Base-by-base conservation (phyloP, 2,113 vertebrate species). In the Bubo scandiacus region DNA sequence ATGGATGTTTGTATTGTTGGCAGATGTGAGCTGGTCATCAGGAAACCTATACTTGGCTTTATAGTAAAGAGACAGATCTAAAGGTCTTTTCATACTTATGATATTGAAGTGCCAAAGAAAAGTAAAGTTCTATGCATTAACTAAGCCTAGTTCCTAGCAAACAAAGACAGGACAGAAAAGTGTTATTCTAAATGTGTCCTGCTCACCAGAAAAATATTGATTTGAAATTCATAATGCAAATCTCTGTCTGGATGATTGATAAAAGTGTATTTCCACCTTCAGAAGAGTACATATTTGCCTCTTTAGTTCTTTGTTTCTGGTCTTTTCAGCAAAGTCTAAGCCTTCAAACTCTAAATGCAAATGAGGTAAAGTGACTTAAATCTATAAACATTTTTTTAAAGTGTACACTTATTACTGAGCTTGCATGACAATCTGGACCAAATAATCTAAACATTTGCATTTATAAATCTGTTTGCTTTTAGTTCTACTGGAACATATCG, bases 401-500 rank as follows among this genome's bases (percentile, higher is more conserved):
- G 9, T 55, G 16, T 43, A 23, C 8, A 12, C 8, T 27, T 68
- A 68, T 7, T 78, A 49, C 49, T 38, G 26, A 81, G 23, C 25
- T 92, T 91, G 40, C 62, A 7, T 66, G 73, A 77, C 58, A 83
- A 11, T 67, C 72, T 81, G n/a, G 42, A 70, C n/a, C 22, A 55
- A 88, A 21, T 77, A 47, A 77, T 66, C 27, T 91, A 78, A 92
- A 54, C 13, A 38, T 83, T 71, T 81, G n/a, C 42, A 49, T 63
- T 88, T 83, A 70, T 75, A 63, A 88, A 90, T 71, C 45, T 81
- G 68, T 84, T 93, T 96, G 49, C 20, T 78, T 86, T 95, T 78
- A 59, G 20, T 58, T 86, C n/a, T 72, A 34, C 27, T 83, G 71
- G 81, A 94, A 92, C 8, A 29, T 77, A 70, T n/a, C 26, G 19